phyloP scores from a whole-genome alignment of 2,113 vertebrate genomes.

The Psittacula cyanocephala region DNA sequence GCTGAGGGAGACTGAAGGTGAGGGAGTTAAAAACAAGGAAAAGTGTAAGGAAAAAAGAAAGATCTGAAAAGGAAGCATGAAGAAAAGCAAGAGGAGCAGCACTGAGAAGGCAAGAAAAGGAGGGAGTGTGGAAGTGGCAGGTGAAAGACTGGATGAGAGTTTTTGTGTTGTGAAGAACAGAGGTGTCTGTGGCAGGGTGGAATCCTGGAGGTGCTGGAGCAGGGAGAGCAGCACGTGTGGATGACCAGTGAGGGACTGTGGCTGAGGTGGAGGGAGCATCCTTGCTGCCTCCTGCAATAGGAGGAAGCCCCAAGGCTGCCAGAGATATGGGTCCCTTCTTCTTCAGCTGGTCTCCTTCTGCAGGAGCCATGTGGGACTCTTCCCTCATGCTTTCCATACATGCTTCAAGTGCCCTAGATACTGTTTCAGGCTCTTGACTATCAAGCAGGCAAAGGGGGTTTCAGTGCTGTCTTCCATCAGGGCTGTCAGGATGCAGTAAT shows the following conservation, averaged over 20 bases:
- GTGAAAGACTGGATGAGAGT: neutral
- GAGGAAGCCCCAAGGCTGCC: neutral
- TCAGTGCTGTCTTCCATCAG: neutral
- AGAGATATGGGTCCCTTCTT: neutral
- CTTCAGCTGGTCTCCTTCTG: neutral
- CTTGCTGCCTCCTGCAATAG: neutral
- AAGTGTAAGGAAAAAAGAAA: rapidly evolving
- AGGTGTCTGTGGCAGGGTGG: neutral
- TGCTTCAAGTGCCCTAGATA: neutral
- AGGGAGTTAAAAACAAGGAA: neutral
- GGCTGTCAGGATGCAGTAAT: neutral
- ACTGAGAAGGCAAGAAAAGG: neutral
- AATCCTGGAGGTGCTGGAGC: neutral
- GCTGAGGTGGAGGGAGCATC: neutral
- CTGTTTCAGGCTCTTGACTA: neutral
- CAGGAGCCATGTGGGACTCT: neutral
- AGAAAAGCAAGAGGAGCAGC: neutral
- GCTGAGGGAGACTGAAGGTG: neutral
- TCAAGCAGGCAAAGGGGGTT: neutral
- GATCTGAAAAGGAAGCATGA: neutral
- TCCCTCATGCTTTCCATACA: neutral
- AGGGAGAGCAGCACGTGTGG: rapidly evolving
- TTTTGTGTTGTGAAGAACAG: neutral
- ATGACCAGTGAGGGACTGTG: neutral
- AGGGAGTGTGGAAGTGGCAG: neutral